Conservation (phyloP, 2,888 invertebrate genomes). For the Acleris laterana region DNA sequence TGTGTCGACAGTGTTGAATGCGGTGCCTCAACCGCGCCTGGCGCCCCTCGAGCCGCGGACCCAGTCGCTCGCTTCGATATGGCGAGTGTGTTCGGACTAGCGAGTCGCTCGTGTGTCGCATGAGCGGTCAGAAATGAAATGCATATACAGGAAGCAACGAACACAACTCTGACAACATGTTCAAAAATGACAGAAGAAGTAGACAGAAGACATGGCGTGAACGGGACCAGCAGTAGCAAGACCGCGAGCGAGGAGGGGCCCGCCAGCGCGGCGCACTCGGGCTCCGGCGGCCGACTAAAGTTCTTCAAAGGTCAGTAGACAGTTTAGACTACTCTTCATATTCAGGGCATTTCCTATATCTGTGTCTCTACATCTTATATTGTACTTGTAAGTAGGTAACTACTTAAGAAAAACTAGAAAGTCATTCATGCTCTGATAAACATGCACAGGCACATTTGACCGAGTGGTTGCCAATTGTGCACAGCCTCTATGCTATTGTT, state of each 20-base stretch:
- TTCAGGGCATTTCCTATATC: constrained; percentile 37
- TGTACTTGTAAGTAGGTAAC: constrained; percentile 18
- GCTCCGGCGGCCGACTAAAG: constrained; percentile 90
- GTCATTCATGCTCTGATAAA: constrained; percentile 83
- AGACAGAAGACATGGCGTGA: constrained; percentile 89
- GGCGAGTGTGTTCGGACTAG: constrained; percentile 76
- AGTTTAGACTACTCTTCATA: constrained; percentile 12
- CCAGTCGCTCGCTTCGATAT: constrained; percentile 69
- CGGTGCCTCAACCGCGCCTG: constrained; percentile 64
- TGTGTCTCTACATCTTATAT: constrained; percentile 5
- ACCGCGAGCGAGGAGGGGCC: constrained; percentile 77
- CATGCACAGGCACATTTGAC: constrained; percentile 70
- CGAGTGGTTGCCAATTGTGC: constrained; percentile 68
- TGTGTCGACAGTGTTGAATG: constrained; percentile 74
- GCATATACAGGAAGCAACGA: constrained; percentile 87
- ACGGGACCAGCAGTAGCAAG: constrained; percentile 87
- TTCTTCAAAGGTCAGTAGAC: constrained; percentile 89
- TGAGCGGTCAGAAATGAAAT: constrained; percentile 86
- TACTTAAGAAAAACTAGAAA: constrained; percentile 71
- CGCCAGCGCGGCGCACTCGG: constrained; percentile 68
- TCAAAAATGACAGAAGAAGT: constrained; percentile 86
- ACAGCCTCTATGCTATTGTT: constrained; percentile 76
- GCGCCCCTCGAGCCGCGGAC: constrained; percentile 66
- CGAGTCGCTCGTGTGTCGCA: constrained; percentile 77
- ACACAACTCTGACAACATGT: constrained; percentile 90